Evolutionary conservation across 1,140 invertebrate species (phyloP).

Genomic region (Eriosoma lanigerum): DNA sequence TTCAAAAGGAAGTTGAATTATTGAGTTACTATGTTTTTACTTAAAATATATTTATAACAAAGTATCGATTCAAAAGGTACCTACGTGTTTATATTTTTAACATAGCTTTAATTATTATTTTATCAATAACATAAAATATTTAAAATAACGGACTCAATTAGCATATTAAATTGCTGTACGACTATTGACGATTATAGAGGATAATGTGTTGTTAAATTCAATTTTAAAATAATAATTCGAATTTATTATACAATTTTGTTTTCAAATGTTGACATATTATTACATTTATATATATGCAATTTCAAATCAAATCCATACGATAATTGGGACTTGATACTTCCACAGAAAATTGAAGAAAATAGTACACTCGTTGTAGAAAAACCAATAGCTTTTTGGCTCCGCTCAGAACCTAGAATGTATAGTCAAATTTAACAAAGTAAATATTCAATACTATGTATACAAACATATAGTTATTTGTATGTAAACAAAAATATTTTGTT

Average conservation of each 20-base stretch:
- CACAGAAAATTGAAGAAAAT: no score
- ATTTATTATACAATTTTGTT: no score
- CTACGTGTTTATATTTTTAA: not conserved
- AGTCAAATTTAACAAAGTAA: not conserved
- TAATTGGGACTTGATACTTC: not conserved
- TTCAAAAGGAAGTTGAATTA: not conserved
- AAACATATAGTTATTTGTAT: not conserved
- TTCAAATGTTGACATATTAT: no score
- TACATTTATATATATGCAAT: no score
- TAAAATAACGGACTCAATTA: not conserved
- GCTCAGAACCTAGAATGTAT: not conserved
- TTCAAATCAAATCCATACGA: not conserved
- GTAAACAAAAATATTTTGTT: slow-evolving; percentile 2
- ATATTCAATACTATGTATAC: not conserved
- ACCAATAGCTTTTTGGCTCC: not conserved
- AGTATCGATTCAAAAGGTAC: not conserved
- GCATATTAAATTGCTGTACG: no score
- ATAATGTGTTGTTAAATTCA: no score
- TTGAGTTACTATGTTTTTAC: not conserved
- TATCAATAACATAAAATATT: not conserved
- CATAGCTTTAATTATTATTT: not conserved
- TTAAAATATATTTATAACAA: not conserved
- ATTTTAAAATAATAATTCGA: no score
- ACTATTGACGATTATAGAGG: no score
- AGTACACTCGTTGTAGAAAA: not conserved